Conservation (phyloP, 2,113 vertebrate species). For the Stictonetta naevosa region DNA sequence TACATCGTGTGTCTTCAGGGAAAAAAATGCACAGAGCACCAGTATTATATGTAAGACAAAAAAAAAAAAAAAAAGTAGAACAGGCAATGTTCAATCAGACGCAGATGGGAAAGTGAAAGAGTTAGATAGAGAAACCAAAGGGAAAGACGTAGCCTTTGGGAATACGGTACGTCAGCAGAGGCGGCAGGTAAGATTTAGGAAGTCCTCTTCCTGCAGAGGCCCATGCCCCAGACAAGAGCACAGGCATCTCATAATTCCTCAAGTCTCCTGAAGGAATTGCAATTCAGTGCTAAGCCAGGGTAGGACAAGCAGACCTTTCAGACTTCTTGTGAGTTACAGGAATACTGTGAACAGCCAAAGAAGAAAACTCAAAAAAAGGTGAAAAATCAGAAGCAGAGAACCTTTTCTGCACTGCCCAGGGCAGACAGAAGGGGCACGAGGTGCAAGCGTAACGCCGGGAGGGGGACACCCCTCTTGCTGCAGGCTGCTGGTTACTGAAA, state of each 20-base stretch:
- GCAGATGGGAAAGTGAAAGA: background rate
- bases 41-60: background rate
- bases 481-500: background rate
- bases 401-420: background rate
- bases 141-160: background rate
- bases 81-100: background rate
- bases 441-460: background rate
- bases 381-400: background rate
- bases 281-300: background rate
- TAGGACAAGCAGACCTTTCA: background rate
- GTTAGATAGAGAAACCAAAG: background rate
- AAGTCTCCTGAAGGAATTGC: background rate
- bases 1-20: background rate
- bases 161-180: background rate
- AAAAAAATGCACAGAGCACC: rapidly evolving
- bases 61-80: background rate
- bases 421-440: background rate
- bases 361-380: background rate
- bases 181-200: background rate
- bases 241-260: background rate
- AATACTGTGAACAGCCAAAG: background rate
- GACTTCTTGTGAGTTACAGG: background rate
- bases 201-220: background rate
- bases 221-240: background rate
- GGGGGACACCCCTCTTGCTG: background rate